Evolutionary conservation across 1,140 invertebrate genomes (phyloP).

Genomic region (Trichonephila inaurata): DNA sequence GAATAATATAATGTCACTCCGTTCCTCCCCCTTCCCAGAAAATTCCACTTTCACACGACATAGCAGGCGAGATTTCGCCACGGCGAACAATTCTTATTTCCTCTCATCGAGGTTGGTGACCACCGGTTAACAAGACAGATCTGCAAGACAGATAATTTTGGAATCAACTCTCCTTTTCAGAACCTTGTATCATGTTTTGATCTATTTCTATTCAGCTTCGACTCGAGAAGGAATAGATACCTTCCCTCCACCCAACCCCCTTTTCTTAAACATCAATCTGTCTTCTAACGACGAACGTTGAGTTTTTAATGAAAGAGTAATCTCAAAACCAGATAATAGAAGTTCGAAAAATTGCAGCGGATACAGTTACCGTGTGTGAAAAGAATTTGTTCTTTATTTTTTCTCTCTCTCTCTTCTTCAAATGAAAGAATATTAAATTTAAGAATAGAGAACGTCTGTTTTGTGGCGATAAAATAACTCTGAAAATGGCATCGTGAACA

Average conservation of each 20-base stretch:
- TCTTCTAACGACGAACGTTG: background rate
- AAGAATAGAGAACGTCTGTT: background rate
- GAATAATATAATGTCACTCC: background rate
- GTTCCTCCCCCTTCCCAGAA: background rate
- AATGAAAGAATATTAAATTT: background rate
- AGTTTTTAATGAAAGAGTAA: conserved; percentile 4
- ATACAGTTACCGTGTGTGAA: background rate
- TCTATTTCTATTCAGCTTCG: background rate
- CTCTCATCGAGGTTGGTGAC: conserved; percentile 10
- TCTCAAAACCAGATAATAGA: background rate
- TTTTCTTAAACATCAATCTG: too few relatives aligned
- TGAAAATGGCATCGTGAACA: too few relatives aligned
- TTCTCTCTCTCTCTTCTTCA: background rate
- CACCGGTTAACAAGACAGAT: conserved; percentile 25
- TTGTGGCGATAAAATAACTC: too few relatives aligned
- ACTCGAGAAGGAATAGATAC: background rate
- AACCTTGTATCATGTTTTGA: conserved; percentile 23
- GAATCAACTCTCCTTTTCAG: background rate
- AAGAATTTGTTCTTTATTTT: background rate
- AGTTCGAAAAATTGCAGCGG: background rate
- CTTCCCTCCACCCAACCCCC: background rate
- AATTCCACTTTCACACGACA: conserved; percentile 29
- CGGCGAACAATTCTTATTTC: background rate
- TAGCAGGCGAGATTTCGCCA: background rate
- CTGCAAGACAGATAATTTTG: conserved; percentile 7